Percentiles rank a stretch among this genome's conserved stretches.
Conservation (phyloP, 2,888 invertebrate species). For the Heliothis peltigera region DNA sequence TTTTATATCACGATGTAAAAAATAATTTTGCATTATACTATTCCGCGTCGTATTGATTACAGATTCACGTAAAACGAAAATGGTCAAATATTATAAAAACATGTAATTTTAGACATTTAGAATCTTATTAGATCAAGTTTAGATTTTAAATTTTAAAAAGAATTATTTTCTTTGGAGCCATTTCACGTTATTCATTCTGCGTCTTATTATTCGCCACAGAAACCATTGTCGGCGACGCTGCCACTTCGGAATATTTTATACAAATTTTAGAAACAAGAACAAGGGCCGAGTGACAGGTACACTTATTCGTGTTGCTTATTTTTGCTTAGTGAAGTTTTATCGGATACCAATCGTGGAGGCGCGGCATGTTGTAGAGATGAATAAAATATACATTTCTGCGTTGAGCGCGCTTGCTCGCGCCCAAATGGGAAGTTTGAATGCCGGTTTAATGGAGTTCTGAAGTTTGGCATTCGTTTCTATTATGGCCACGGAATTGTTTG, state of each 20-base stretch:
- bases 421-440: slow-evolving; percentile 83
- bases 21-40: too few species aligned
- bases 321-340: slow-evolving; percentile 86
- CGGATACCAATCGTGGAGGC: slow-evolving; percentile 83
- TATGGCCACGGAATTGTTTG: slow-evolving; percentile 83
- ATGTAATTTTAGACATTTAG: too few species aligned
- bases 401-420: slow-evolving; percentile 79
- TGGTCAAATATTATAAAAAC: too few species aligned
- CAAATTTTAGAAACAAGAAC: slow-evolving; percentile 89
- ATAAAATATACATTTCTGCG: slow-evolving; percentile 87
- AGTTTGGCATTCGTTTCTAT: slow-evolving; percentile 87
- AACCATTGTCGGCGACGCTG: slow-evolving; percentile 82
- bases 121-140: slow-evolving; percentile 57
- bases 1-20: too few species aligned
- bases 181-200: slow-evolving; percentile 73
- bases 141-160: slow-evolving; percentile 69
- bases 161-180: slow-evolving; percentile 63
- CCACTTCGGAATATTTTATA: slow-evolving; percentile 88
- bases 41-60: too few species aligned
- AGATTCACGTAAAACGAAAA: too few species aligned
- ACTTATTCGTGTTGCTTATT: slow-evolving; percentile 87
- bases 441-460: slow-evolving; percentile 85
- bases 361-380: slow-evolving; percentile 84
- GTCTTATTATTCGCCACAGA: slow-evolving; percentile 77
- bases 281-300: slow-evolving; percentile 88